Evolutionary conservation across 2,888 invertebrate genomes (phyloP), one percentile per base, ranked within the genome.

Genomic region (Oscheius onirici): DNA sequence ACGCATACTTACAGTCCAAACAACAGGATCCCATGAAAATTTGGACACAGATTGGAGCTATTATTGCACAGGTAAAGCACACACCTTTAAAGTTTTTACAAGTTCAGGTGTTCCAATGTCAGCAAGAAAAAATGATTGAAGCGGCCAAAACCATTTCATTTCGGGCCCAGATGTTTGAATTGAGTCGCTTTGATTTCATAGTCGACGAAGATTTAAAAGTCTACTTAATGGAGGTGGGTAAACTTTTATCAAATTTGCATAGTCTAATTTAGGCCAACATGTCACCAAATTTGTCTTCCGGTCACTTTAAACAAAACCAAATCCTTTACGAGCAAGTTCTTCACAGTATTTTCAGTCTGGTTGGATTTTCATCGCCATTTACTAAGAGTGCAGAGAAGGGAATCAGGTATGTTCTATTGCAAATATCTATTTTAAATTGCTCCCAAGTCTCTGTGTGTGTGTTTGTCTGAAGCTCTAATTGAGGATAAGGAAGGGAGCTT

Each of bases 231-330:
- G 97, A 97, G 90, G 91, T 90, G 79, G 81, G 84, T 58, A n/a
- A 17, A 15, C 17, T 40, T 60, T 40, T 15, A 8, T 26, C 17
- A 13, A n/a, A 41, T 46, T 15, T 49, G 13, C 24, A 26, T 15
- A 61, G 13, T 41, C 8, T 11, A n/a, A n/a, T 17, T 87, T 83
- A 90, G 90, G 96, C 95, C 0, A 97, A 97, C 87, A 97, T 97
- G 97, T 95, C 95, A 15, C 97, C 97, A 0, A 97, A 97, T 90
- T 90, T 97, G 71, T 95, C 95, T 0, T 95, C 96, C 0, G 93
- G 93, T 0, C 95, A 97, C 89, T 97, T 92, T 88, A 92, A 93
- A n/a, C 93, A 92, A 0, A 97, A 97, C 88, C 85, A 86, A 49
- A 88, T 94, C 34, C 89, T 97, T 0, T 97, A 97, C 86, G 94